These are phyloP conservation scores for Sialis fuliginosa DNA, from an alignment of 2,888 invertebrate species.

Conservation along the genomic window DNA sequence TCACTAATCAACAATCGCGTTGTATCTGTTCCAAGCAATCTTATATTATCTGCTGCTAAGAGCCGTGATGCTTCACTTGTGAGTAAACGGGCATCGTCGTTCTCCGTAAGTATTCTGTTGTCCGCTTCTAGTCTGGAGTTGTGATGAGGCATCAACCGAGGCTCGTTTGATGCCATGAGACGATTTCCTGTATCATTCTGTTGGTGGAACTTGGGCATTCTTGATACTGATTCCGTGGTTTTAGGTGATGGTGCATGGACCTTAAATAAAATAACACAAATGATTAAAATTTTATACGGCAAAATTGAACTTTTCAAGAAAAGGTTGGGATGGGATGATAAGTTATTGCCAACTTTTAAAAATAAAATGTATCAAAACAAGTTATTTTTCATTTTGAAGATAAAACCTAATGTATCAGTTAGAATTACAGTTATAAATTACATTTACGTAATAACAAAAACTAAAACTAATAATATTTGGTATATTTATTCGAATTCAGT, in stretches of 20 bases:
- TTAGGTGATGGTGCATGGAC: slow-evolving; percentile 20
- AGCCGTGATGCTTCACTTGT: slow-evolving; percentile 18
- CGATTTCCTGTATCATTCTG: slow-evolving; percentile 16
- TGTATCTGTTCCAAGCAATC: slow-evolving; percentile 17
- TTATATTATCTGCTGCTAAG: slow-evolving; percentile 19
- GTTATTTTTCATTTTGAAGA: too few relatives aligned
- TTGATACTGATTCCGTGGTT: slow-evolving; percentile 18
- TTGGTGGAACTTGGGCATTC: slow-evolving; percentile 17
- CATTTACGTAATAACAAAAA: too few relatives aligned
- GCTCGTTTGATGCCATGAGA: slow-evolving; percentile 7
- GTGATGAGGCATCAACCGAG: background rate
- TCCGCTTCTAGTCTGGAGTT: background rate
- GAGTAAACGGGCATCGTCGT: slow-evolving; percentile 13
- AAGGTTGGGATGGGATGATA: background rate
- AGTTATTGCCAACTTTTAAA: too few relatives aligned
- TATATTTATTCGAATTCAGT: too few relatives aligned
- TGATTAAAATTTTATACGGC: background rate
- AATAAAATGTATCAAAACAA: too few relatives aligned
- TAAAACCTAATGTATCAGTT: too few relatives aligned
- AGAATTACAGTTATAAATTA: too few relatives aligned
- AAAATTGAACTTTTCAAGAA: background rate
- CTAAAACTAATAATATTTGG: too few relatives aligned
- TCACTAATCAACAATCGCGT: slow-evolving; percentile 15
- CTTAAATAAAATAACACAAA: slow-evolving; percentile 9
- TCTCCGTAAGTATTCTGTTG: slow-evolving; percentile 12